Percentiles rank a stretch among this genome's conserved stretches.
These are phyloP conservation scores for Drosophila sp. DNA, from an alignment of 1,140 invertebrate genomes.

Conservation along the genomic window DNA sequence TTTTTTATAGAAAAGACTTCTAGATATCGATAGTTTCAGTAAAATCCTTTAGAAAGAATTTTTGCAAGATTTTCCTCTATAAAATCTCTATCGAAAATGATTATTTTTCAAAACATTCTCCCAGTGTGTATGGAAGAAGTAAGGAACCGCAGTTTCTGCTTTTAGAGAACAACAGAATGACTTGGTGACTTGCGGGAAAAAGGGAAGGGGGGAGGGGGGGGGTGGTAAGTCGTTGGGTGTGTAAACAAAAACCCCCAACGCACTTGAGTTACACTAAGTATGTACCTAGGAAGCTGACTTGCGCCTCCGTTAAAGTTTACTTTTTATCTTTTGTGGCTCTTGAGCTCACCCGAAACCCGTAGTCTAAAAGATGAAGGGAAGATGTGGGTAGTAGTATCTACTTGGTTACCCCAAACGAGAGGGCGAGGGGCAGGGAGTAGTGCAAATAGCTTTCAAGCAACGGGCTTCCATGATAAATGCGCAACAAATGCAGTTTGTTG, in stretches of 20 bases:
- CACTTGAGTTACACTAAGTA: conserved; percentile 47
- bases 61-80: too few relatives aligned
- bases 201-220: conserved; percentile 8
- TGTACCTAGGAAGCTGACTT: conserved; percentile 21
- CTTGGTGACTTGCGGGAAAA: conserved; percentile 14
- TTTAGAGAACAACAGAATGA: conserved; percentile 35
- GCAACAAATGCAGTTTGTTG: conserved; percentile 78
- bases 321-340: conserved; percentile 71
- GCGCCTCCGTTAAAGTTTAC: conserved; percentile 57
- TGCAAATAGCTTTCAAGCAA: conserved; percentile 46
- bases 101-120: neutral
- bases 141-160: conserved; percentile 39
- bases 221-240: conserved; percentile 22
- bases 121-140: conserved; percentile 18
- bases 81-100: too few relatives aligned
- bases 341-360: conserved; percentile 19
- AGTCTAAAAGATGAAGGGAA: neutral
- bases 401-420: too few relatives aligned
- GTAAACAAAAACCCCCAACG: conserved; percentile 68
- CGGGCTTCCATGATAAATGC: conserved; percentile 68
- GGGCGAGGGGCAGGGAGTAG: neutral
- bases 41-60: too few relatives aligned
- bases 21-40: too few relatives aligned
- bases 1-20: too few relatives aligned
- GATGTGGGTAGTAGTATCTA: neutral